Evolutionary conservation across 2,797 vertebrate species (phyloP).

Genomic region (Galaxias olidus): DNA sequence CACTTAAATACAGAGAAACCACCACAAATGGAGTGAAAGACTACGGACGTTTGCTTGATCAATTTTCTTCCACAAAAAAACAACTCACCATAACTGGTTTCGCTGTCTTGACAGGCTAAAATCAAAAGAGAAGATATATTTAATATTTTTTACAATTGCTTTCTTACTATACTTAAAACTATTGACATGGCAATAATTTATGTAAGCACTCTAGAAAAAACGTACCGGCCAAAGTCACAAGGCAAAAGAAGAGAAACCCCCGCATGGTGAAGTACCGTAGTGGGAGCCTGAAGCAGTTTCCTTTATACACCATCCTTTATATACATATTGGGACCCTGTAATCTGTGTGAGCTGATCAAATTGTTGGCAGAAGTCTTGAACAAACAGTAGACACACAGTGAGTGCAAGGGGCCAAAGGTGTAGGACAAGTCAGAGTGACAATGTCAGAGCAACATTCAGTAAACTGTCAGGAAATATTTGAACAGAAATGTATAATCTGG

Average conservation of each 20-base stretch:
- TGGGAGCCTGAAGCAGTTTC: constrained; percentile 19
- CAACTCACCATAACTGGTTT: constrained; percentile 70
- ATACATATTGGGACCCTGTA: constrained; percentile 6
- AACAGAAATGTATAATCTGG: constrained; percentile 16
- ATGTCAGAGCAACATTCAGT: background rate
- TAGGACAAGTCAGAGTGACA: constrained; percentile 18
- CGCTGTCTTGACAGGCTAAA: constrained; percentile 62
- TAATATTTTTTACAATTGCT: background rate
- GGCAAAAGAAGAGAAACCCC: constrained; percentile 63
- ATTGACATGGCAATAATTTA: background rate
- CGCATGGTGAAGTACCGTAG: constrained; percentile 61
- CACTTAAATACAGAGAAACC: background rate
- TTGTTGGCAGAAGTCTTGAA: constrained; percentile 5
- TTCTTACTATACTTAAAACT: background rate
- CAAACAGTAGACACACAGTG: constrained; percentile 40
- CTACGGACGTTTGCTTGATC: background rate
- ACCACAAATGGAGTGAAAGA: background rate
- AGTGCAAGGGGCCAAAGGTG: constrained; percentile 36
- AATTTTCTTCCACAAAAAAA: too few relatives aligned
- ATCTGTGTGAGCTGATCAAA: constrained; percentile 13
- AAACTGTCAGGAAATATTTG: constrained; percentile 48
- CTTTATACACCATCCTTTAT: constrained; percentile 57
- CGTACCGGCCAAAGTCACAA: constrained; percentile 73
- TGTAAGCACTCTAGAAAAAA: constrained; percentile 22
- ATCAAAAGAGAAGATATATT: background rate